Evolutionary conservation across 2,113 vertebrate species (phyloP).

Genomic region (Pantherophis guttatus): DNA sequence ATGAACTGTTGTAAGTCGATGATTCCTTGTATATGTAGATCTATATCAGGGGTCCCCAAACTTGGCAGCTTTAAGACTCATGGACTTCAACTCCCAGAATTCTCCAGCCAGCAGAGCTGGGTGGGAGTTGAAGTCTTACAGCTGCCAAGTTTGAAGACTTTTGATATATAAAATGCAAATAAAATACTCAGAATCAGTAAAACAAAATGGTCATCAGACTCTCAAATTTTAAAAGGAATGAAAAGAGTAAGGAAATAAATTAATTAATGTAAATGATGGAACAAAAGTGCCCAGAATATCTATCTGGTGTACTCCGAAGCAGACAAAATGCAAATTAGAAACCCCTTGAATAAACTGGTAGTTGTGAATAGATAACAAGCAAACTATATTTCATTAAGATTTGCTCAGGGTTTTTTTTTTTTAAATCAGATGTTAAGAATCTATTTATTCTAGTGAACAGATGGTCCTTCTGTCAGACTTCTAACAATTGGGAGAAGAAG

Average conservation of each 20-base stretch:
- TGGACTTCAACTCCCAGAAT: too few species aligned
- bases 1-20: too few species aligned
- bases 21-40: background rate
- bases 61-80: too few species aligned
- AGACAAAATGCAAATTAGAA: background rate
- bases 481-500: background rate
- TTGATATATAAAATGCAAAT: background rate
- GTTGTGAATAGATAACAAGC: background rate
- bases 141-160: too few species aligned
- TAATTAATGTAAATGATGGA: background rate
- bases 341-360: background rate
- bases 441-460: background rate
- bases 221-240: background rate
- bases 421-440: background rate
- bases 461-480: background rate
- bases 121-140: too few species aligned
- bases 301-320: background rate
- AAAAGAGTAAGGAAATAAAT: background rate
- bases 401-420: background rate
- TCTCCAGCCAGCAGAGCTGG: too few species aligned
- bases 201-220: background rate
- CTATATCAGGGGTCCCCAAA: background rate
- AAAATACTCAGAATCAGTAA: background rate
- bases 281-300: background rate
- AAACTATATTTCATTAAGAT: background rate